Percentiles rank a stretch among this genome's conserved stretches.
Conservation (phyloP, 2,888 invertebrate genomes). For the Hanleya hanleyi region DNA sequence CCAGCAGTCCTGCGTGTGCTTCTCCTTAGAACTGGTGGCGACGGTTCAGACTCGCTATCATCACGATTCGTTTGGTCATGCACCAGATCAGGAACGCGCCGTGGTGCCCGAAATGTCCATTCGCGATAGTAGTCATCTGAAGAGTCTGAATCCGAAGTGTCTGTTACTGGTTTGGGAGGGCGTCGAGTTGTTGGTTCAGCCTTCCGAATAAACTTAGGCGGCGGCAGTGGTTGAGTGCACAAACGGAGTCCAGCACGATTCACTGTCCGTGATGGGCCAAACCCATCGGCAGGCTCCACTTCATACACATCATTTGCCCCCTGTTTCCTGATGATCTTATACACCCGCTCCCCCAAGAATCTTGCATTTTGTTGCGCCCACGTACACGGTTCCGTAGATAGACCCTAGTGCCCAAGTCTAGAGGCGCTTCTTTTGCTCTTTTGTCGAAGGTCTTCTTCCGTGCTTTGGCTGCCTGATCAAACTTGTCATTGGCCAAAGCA, state of each 20-base stretch:
- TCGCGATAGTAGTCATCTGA: too few relatives aligned
- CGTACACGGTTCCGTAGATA: background rate
- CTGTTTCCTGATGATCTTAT: background rate
- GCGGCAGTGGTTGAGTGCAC: slow-evolving; percentile 8
- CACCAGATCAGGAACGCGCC: too few relatives aligned
- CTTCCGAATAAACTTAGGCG: too few relatives aligned
- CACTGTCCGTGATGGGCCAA: background rate
- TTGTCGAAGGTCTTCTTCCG: background rate
- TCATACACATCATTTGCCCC: background rate
- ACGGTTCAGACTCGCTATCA: too few relatives aligned
- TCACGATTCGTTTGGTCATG: too few relatives aligned
- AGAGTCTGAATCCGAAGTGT: too few relatives aligned
- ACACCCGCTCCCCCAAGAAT: background rate
- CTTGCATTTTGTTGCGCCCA: background rate
- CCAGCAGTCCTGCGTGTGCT: too few relatives aligned
- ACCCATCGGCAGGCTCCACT: background rate
- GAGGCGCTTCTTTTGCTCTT: background rate
- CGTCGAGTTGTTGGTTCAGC: too few relatives aligned
- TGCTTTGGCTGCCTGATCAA: background rate
- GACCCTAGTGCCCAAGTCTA: background rate
- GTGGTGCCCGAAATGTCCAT: too few relatives aligned
- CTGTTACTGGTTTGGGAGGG: too few relatives aligned
- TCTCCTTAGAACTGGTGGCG: too few relatives aligned
- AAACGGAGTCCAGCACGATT: background rate
- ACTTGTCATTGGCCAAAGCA: background rate